phyloP scores from a whole-genome alignment of 2,797 vertebrate genomes.

The Myotis pilosus region DNA sequence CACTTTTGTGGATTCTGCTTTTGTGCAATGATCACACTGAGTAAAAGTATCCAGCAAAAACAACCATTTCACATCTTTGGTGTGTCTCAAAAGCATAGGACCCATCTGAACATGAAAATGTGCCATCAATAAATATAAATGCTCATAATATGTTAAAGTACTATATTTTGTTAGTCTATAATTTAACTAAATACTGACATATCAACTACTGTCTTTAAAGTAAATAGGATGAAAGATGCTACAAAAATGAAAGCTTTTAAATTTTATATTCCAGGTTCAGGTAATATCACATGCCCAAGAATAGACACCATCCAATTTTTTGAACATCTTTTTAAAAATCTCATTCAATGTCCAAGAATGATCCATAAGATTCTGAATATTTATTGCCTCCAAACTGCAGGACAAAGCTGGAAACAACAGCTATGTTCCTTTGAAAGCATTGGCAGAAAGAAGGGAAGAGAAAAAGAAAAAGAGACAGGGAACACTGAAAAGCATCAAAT shows the following conservation, averaged over 20 bases:
- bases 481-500: constrained; percentile 75
- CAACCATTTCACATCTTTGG: constrained; percentile 55
- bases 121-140: constrained; percentile 55
- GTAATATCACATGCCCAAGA: constrained; percentile 47
- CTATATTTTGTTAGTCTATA: not conserved
- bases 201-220: constrained; percentile 46
- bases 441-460: constrained; percentile 66
- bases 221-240: constrained; percentile 57
- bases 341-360: constrained; percentile 63
- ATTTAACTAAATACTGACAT: constrained; percentile 54
- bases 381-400: constrained; percentile 50
- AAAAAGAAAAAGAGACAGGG: constrained; percentile 57
- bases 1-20: constrained; percentile 42
- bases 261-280: constrained; percentile 49
- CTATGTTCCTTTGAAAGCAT: constrained; percentile 65
- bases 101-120: constrained; percentile 69
- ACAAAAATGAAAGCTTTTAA: constrained; percentile 55
- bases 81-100: constrained; percentile 65
- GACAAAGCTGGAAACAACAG: constrained; percentile 62
- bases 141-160: constrained; percentile 55
- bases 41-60: constrained; percentile 44
- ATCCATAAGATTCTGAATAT: constrained; percentile 68
- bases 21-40: constrained; percentile 8
- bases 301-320: constrained; percentile 49
- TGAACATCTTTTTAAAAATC: constrained; percentile 43